Evolutionary conservation across 2,797 vertebrate genomes (phyloP), one percentile per base, ranked within the genome.

Genomic region (Lagodon rhomboides): DNA sequence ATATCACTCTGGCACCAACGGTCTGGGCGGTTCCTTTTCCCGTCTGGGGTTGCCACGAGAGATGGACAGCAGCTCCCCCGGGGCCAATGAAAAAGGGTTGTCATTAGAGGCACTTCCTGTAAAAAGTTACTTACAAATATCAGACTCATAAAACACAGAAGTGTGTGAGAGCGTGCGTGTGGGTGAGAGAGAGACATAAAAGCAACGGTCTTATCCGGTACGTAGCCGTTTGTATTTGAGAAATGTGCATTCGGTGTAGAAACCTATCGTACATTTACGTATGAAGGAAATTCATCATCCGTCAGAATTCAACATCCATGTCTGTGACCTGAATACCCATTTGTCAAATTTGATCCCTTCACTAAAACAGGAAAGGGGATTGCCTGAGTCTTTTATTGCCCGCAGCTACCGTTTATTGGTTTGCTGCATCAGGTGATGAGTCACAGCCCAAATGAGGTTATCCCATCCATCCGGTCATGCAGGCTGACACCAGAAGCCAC

Each of bases 111-210:
- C 84, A 83, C 85, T 93, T 90, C 90, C 91, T 92, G 79, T 88
- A 86, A 91, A 94, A 94, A 84, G 74, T 90, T 88, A 90, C 87
- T 91, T 83, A 85, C 76, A 90, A 91, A 94, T 88, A 91, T 92
- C 82, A 85, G 77, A 83, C 75, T 81, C 58, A 74, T 85, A 90
- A 93, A 90, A 85, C 67, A 68, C 38, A 25, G 16, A 58, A 22
- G 22, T 43, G 53, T 67, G 75, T 77, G 49, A 22, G 13, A 38
- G 68, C 53, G 27, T 55, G 60, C 49, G 66, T 22, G 41, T 20
- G 68, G 62, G 54, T 22, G n/a, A 23, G 58, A 65, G 23, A 43
- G 5, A 62, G 43, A 59, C 22, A 71, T 55, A 64, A 73, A 61
- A 41, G 43, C 22, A 61, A 58, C 10, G 11, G 17, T 22, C 16